Evolutionary conservation across 2,797 vertebrate genomes (phyloP), one percentile per base, ranked within the genome.

Genomic region (Platalea minor): DNA sequence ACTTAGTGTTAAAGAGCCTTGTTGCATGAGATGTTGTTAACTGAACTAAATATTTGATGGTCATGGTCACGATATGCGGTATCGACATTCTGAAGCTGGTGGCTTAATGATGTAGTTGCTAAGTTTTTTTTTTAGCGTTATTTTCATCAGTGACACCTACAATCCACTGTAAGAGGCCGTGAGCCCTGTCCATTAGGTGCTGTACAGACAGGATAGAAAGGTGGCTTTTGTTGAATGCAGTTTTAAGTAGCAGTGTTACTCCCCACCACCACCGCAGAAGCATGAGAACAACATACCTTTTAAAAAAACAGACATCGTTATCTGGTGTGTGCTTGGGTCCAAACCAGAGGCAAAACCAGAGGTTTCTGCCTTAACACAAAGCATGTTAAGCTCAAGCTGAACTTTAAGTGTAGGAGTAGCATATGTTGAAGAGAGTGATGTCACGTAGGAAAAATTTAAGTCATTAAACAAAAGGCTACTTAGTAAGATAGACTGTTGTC

Each of bases 361-460:
- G 53, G 17, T 11, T 5, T 81, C 46, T 33, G 18, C 41, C 28
- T 29, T 17, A 29, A 15, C 24, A 5, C 26, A 14, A 29, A 61
- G 35, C n/a, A 1, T 9, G 7, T 35, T 39, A 19, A 65, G 18
- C 56, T 48, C n/a, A 48, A 45, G 45, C 60, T 69, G 73, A 64
- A n/a, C 19, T 41, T 48, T 6, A 21, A 5, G 25, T 3, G 72
- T 53, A 61, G 79, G 39, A 79, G 59, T 24, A 65, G 46, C 4
- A 3, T 14, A 4, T 14, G 60, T 45, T 57, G 59, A 5, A 23
- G 18, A 0, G 20, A 69, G 21, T 7, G 28, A 6, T 31, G 23
- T 13, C 45, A 8, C 0, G 0, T 3, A 9, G 61, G 72, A 68
- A 73, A 4, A 23, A 54, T 2, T 4, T 3, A 17, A 79, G 37